phyloP scores from a whole-genome alignment of 2,113 vertebrate genomes.

The Crotophaga sulcirostris region DNA sequence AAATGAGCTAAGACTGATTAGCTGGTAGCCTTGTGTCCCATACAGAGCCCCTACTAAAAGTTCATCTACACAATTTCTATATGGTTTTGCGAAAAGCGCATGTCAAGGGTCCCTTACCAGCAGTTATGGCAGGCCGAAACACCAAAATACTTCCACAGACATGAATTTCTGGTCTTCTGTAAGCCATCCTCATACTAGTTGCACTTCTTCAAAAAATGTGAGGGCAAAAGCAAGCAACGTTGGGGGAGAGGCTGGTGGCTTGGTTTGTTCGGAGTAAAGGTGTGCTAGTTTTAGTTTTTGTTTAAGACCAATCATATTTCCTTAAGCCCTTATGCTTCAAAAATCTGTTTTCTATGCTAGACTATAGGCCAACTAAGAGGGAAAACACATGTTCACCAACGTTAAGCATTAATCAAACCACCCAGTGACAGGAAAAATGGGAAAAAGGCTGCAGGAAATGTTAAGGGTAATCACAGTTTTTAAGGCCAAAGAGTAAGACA shows the following conservation, averaged over 20 bases:
- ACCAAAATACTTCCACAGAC: background rate
- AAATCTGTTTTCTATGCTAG: background rate
- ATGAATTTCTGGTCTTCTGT: background rate
- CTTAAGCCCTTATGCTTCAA: background rate
- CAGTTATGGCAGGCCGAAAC: background rate
- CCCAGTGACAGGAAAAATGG: background rate
- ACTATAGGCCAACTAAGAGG: background rate
- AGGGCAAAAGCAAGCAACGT: background rate
- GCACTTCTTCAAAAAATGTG: background rate
- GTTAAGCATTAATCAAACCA: background rate
- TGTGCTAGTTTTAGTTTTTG: background rate
- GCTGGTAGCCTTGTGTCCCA: accelerated
- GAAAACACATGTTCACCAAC: accelerated
- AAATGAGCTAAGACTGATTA: background rate
- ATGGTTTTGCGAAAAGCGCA: background rate
- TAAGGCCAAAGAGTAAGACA: background rate
- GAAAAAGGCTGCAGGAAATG: background rate
- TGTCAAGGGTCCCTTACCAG: background rate
- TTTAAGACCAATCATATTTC: background rate
- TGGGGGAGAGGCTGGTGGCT: accelerated
- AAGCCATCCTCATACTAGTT: background rate
- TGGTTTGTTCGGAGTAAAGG: background rate
- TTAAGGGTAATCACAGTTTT: background rate
- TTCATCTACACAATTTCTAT: background rate
- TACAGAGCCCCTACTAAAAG: background rate